phyloP scores from a whole-genome alignment of 2,113 vertebrate genomes.

The Aegotheles bennettii region DNA sequence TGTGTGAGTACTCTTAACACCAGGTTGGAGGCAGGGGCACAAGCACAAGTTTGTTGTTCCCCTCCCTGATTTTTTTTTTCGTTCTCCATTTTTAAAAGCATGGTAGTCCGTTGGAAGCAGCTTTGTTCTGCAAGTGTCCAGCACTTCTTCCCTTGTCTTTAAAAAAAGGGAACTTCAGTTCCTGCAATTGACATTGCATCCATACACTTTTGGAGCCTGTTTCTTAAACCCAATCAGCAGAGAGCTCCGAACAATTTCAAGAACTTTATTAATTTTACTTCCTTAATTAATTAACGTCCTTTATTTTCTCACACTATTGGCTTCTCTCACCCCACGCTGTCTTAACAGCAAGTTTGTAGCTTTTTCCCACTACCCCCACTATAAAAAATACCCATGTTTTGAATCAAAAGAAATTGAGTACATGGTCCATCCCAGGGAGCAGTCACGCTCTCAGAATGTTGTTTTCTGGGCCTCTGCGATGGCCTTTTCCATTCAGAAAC shows the following conservation, averaged over 20 bases:
- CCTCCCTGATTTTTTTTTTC: too few relatives aligned
- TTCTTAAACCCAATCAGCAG: not conserved
- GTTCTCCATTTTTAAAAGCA: not conserved
- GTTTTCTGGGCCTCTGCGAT: not conserved
- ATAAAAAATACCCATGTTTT: rapidly evolving
- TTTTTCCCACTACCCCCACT: not conserved
- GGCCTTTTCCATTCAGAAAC: not conserved
- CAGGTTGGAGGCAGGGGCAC: not conserved
- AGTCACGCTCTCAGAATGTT: not conserved
- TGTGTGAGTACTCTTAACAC: not conserved
- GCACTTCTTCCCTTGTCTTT: not conserved
- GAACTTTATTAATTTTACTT: not conserved
- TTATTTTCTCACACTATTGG: too few relatives aligned
- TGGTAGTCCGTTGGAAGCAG: not conserved
- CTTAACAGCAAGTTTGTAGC: not conserved
- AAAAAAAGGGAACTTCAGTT: not conserved
- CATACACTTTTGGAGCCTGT: not conserved
- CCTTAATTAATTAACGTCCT: too few relatives aligned
- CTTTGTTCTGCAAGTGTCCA: not conserved
- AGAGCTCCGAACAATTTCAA: not conserved
- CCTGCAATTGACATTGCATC: not conserved
- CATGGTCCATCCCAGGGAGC: not conserved
- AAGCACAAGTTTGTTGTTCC: not conserved
- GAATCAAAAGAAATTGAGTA: not conserved
- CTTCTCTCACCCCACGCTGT: not conserved